phyloP scores from a whole-genome alignment of 1,140 invertebrate genomes.

The Bombus pascuorum region DNA sequence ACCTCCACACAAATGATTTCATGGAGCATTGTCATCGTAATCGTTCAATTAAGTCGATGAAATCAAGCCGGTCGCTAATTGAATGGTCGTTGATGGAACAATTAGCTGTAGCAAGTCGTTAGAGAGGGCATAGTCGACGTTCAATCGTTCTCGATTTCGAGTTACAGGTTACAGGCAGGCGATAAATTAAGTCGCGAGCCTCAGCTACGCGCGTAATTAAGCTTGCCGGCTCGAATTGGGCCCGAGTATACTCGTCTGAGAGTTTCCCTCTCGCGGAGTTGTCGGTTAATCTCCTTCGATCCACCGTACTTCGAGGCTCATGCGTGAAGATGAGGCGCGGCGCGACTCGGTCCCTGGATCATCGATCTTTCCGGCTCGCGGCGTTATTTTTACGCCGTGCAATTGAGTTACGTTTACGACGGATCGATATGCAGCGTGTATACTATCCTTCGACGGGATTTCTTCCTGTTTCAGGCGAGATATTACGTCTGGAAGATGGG shows the following conservation, averaged over 20 bases:
- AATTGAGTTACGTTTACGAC: conserved; percentile 57
- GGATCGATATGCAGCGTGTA: conserved; percentile 37
- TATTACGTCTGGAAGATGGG: background rate
- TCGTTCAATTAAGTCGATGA: conserved; percentile 40
- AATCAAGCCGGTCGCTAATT: conserved; percentile 39
- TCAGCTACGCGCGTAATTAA: conserved; percentile 59
- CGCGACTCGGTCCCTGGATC: conserved; percentile 55
- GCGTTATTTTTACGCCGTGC: conserved; percentile 53
- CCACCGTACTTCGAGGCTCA: conserved; percentile 43
- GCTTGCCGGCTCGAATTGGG: conserved; percentile 53
- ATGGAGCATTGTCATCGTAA: background rate
- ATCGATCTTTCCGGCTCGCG: conserved; percentile 63
- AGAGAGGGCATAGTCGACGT: conserved; percentile 33
- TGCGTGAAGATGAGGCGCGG: conserved; percentile 57
- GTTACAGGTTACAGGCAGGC: conserved; percentile 26
- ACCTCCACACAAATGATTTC: background rate
- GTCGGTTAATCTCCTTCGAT: conserved; percentile 65
- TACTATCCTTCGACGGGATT: background rate
- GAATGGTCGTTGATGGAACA: conserved; percentile 42
- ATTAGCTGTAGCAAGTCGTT: conserved; percentile 49
- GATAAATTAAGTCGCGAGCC: conserved; percentile 59
- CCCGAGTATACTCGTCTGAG: conserved; percentile 11
- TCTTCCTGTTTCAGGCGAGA: background rate
- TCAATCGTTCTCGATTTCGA: conserved; percentile 57
- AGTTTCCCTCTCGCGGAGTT: conserved; percentile 23